These are phyloP conservation scores for Stictocephala bisonia DNA, from an alignment of 2,888 invertebrate species.

Conservation along the genomic window DNA sequence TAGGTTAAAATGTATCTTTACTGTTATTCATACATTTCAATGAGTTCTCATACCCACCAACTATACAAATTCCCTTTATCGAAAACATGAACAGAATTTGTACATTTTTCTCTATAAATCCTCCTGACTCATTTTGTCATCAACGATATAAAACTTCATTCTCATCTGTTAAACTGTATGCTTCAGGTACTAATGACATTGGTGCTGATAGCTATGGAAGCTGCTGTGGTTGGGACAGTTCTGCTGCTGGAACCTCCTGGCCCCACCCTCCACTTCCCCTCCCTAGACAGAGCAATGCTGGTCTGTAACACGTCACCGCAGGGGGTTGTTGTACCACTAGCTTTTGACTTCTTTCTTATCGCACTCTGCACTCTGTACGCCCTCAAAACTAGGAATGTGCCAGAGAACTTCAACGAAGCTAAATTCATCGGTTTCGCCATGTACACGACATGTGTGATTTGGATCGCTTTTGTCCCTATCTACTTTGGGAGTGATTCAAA, in stretches of 20 bases:
- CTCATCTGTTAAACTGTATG: no score
- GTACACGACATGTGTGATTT: conserved; percentile 82
- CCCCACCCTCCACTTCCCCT: conserved; percentile 68
- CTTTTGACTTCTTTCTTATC: conserved; percentile 78
- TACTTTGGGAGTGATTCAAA: conserved; percentile 77
- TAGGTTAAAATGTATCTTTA: no score
- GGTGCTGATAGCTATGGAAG: conserved; percentile 74
- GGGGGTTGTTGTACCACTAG: conserved; percentile 73
- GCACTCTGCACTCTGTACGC: conserved; percentile 81
- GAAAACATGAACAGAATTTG: no score
- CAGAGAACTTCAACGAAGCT: conserved; percentile 85
- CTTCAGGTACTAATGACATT: conserved; percentile 73
- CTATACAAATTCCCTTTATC: no score
- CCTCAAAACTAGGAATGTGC: conserved; percentile 80
- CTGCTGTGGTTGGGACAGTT: conserved; percentile 72
- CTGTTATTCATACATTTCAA: no score
- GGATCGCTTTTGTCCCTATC: conserved; percentile 82
- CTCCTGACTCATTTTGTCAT: no score
- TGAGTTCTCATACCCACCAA: no score
- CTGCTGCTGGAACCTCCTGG: conserved; percentile 71
- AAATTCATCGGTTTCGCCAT: conserved; percentile 82
- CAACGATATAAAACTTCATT: no score
- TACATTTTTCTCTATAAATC: no score
- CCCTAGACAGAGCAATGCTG: conserved; percentile 69
- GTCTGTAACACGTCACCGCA: conserved; percentile 73